Percentiles rank a stretch among this genome's conserved stretches.
Conservation (phyloP, 2,113 vertebrate species). For the Aptenodytes forsteri region DNA sequence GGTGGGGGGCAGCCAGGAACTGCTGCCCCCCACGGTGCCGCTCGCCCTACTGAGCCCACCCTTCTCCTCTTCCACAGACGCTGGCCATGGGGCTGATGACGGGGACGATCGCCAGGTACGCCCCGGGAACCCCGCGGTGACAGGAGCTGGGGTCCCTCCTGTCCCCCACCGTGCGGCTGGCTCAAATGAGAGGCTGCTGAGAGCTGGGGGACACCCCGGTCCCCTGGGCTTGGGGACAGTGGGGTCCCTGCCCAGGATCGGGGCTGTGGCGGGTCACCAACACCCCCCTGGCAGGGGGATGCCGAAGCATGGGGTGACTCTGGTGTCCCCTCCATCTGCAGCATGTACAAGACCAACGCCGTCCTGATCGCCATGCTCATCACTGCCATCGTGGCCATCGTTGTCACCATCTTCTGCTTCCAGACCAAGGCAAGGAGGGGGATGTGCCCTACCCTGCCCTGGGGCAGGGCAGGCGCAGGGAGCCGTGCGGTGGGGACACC, state of each 20-base stretch:
- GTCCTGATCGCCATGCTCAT: slow-evolving; percentile 89
- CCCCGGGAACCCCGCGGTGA: accelerated
- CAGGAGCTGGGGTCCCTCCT: not conserved
- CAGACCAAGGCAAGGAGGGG: slow-evolving; percentile 89
- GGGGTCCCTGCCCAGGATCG: accelerated
- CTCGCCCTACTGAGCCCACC: not conserved
- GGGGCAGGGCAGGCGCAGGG: not conserved
- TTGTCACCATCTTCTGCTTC: slow-evolving; percentile 95
- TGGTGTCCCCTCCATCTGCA: slow-evolving; percentile 25
- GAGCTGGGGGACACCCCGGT: not conserved
- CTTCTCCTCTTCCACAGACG: slow-evolving; percentile 75
- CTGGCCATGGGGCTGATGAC: slow-evolving; percentile 90
- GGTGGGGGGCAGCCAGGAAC: not conserved
- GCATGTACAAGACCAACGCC: slow-evolving; percentile 82
- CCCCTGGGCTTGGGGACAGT: not conserved
- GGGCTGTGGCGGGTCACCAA: not conserved
- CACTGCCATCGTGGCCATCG: slow-evolving; percentile 86
- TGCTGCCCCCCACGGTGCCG: not conserved
- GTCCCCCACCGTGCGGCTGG: accelerated
- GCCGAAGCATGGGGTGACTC: not conserved
- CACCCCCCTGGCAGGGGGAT: not conserved
- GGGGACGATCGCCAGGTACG: slow-evolving; percentile 88
- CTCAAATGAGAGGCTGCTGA: not conserved
- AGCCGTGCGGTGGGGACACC: not conserved
- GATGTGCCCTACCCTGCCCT: not conserved